A percentile compares a stretch with the other conserved stretches of the same genome.
These are phyloP conservation scores for Melanargia galathea DNA, from an alignment of 2,888 invertebrate genomes.

Conservation along the genomic window DNA sequence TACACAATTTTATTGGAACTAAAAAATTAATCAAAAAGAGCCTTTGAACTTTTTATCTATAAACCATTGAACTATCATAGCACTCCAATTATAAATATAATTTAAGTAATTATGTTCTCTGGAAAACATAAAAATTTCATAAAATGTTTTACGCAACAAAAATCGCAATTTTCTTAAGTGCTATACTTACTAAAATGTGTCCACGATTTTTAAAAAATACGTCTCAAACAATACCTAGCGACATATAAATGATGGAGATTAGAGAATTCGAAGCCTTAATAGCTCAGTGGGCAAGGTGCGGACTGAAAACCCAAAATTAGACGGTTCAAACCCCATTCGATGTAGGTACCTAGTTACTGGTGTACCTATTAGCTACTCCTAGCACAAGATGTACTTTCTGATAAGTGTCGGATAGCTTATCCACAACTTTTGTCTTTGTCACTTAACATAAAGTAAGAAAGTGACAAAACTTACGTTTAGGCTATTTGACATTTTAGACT, in stretches of 20 bases:
- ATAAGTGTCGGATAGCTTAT: too few relatives aligned
- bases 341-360: too few relatives aligned
- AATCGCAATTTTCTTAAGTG: constrained; percentile 20
- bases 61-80: not conserved
- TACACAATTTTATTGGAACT: too few relatives aligned
- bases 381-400: too few relatives aligned
- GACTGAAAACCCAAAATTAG: too few relatives aligned
- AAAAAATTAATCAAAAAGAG: not conserved
- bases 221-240: constrained; percentile 7
- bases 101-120: not conserved
- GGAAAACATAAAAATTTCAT: constrained; percentile 1
- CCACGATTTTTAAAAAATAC: not conserved
- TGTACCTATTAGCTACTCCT: too few relatives aligned
- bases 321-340: too few relatives aligned
- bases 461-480: too few relatives aligned
- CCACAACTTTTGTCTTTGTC: too few relatives aligned
- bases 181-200: constrained; percentile 9
- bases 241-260: not conserved
- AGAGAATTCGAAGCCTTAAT: not conserved
- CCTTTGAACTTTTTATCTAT: not conserved
- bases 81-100: not conserved
- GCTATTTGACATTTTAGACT: too few relatives aligned
- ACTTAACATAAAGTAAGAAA: too few relatives aligned
- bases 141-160: constrained; percentile 9
- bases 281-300: too few relatives aligned